A percentile compares a stretch with the other conserved stretches of the same genome.
phyloP scores from a whole-genome alignment of 2,113 vertebrate genomes.

The Boulengeromyrus knoepffleri region DNA sequence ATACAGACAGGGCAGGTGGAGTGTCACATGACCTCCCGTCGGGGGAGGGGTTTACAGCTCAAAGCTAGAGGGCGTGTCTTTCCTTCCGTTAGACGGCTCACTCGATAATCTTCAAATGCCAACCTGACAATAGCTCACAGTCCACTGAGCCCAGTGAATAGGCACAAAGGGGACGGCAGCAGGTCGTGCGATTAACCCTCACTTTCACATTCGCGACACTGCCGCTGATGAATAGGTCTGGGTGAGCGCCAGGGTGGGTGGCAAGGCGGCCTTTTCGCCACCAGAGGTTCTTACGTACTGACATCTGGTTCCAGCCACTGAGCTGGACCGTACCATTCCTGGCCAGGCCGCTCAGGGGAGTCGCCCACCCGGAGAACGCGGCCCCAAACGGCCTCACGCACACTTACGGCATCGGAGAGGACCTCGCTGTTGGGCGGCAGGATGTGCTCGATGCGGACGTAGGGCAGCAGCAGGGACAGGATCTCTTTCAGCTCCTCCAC shows the following conservation, averaged over 20 bases:
- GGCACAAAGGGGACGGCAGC: neutral
- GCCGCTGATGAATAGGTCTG: neutral
- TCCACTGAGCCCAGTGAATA: neutral
- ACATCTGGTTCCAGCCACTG: neutral
- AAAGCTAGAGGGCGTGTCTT: neutral
- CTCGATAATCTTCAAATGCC: neutral
- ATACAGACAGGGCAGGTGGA: neutral
- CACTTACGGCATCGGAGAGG: conserved; percentile 82
- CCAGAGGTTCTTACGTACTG: neutral
- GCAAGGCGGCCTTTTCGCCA: neutral
- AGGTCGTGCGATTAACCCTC: neutral
- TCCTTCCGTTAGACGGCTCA: neutral
- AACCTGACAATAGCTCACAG: neutral
- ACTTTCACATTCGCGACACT: neutral
- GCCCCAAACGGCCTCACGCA: neutral
- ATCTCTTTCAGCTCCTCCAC: conserved; percentile 92
- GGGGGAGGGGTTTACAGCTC: neutral
- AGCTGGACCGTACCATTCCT: neutral
- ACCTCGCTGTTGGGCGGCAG: conserved; percentile 88
- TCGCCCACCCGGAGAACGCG: neutral
- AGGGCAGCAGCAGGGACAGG: conserved; percentile 83
- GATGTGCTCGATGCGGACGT: conserved; percentile 89
- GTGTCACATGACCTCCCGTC: neutral
- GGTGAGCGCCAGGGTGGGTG: neutral
- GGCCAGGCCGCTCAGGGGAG: neutral